phyloP scores from a whole-genome alignment of 2,113 vertebrate genomes.

The Lophochroa leadbeateri region DNA sequence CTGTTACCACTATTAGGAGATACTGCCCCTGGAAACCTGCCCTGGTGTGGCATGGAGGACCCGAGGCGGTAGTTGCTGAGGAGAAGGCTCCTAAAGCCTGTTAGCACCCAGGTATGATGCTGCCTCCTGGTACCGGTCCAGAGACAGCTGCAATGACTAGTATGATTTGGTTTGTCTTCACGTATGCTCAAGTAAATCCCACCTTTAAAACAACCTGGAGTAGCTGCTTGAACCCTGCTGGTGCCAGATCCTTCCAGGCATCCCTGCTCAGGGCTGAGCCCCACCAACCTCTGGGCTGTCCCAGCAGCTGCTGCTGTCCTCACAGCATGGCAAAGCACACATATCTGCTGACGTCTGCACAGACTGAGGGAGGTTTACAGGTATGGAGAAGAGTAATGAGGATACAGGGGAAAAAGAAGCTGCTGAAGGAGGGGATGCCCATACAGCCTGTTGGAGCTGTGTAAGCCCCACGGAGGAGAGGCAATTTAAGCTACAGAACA shows the following conservation, averaged over 20 bases:
- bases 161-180: neutral
- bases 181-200: neutral
- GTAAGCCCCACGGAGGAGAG: neutral
- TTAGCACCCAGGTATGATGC: neutral
- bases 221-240: neutral
- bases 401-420: no score
- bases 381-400: neutral
- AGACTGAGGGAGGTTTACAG: neutral
- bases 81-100: neutral
- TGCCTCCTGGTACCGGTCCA: neutral
- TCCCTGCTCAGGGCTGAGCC: neutral
- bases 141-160: neutral
- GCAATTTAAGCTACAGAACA: neutral
- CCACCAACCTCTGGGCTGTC: neutral
- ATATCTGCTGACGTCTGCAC: neutral
- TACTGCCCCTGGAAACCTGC: neutral
- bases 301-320: neutral
- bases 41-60: rapidly evolving
- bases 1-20: neutral
- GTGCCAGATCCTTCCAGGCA: neutral
- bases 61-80: neutral
- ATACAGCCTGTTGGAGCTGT: neutral
- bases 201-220: neutral
- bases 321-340: neutral
- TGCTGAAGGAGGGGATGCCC: rapidly evolving